Percentiles rank a stretch among this genome's conserved stretches.
Evolutionary conservation across 2,113 vertebrate species (phyloP).

Genomic region (Saguinus imperator): DNA sequence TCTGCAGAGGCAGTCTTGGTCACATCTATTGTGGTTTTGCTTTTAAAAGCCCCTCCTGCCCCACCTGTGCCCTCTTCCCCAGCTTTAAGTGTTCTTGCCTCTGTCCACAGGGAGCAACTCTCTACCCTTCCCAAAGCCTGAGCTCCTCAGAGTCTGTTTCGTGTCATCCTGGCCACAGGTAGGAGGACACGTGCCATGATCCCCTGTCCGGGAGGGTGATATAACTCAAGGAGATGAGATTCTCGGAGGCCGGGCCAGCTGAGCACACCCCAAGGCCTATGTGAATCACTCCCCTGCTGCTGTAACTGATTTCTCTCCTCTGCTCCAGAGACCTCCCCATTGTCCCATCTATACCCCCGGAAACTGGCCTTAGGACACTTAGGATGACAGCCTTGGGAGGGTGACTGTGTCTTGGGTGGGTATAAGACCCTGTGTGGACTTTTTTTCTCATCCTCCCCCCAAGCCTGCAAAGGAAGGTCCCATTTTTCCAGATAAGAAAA

Average conservation of each 20-base stretch:
- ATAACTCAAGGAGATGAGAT: accelerated
- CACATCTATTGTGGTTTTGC: background rate
- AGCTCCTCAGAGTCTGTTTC: background rate
- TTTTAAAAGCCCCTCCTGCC: background rate
- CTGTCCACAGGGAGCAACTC: background rate
- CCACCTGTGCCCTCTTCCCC: background rate
- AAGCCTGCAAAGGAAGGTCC: background rate
- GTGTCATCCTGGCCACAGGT: background rate
- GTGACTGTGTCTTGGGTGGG: background rate
- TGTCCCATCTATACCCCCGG: accelerated
- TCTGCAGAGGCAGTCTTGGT: background rate
- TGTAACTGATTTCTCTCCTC: background rate
- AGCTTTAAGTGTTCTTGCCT: background rate
- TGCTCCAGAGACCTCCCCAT: background rate
- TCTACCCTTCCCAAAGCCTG: background rate
- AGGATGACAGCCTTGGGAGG: background rate
- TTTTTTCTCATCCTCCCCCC: background rate
- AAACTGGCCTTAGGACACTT: background rate
- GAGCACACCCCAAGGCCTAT: background rate
- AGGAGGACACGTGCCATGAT: accelerated
- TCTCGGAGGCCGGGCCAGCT: background rate
- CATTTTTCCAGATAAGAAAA: background rate
- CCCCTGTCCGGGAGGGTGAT: background rate
- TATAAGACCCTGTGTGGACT: background rate
- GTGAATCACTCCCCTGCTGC: background rate